Evolutionary conservation across 2,797 vertebrate species (phyloP).

Genomic region (Erethizon dorsatum): DNA sequence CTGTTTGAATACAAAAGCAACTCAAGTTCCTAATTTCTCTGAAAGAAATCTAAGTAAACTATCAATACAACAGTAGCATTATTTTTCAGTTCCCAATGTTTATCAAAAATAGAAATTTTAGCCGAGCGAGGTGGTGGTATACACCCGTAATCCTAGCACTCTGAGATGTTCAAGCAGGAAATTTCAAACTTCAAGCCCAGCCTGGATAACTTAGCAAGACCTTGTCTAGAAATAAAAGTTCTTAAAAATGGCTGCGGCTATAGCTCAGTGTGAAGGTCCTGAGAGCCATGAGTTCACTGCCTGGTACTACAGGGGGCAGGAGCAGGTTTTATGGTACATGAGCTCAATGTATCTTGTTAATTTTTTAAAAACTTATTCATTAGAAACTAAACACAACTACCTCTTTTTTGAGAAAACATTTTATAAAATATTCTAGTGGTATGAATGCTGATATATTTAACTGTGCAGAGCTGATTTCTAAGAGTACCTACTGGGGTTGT

Average conservation of each 20-base stretch:
- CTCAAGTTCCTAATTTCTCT: background rate
- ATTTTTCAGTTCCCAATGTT: background rate
- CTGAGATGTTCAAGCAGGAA: background rate
- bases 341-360: background rate
- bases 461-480: background rate
- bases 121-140: background rate
- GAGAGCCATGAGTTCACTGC: background rate
- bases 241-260: background rate
- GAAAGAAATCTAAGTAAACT: constrained; percentile 59
- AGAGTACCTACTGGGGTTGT: background rate
- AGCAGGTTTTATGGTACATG: background rate
- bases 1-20: background rate
- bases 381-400: background rate
- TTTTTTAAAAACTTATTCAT: background rate
- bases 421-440: background rate
- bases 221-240: background rate
- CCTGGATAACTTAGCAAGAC: background rate
- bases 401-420: background rate
- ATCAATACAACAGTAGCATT: background rate
- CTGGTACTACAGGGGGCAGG: too few species aligned
- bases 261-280: background rate
- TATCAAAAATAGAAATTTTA: constrained; percentile 36
- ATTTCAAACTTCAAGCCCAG: background rate
- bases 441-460: background rate
- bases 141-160: background rate